phyloP scores from a whole-genome alignment of 2,113 vertebrate species.

The Sus scrofa region T2T-Sscrofa CM000822.6:36201501-36202000 shows the following conservation, averaged over 20 bases:
- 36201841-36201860: not conserved
- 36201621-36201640: not conserved
- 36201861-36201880: not conserved
- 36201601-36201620: not conserved
- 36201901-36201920: not conserved
- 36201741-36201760: not conserved
- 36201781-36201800: not conserved
- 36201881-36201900: not conserved
- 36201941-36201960: slow-evolving; percentile 64
- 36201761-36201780: not conserved
- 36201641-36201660: not conserved
- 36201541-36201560: not conserved
- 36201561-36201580: not conserved
- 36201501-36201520: not conserved
- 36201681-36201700: not conserved
- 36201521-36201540: not conserved
- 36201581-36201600: not conserved
- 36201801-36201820: not conserved
- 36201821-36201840: not conserved
- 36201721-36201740: not conserved
- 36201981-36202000: slow-evolving; percentile 41
- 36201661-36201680: not conserved
- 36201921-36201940: slow-evolving; percentile 1
- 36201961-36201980: slow-evolving; percentile 58
- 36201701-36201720: not conserved